Percentiles rank a stretch among this genome's conserved stretches.
phyloP scores from a whole-genome alignment of 2,888 invertebrate species.

The Amphipyra tragopoginis region DNA sequence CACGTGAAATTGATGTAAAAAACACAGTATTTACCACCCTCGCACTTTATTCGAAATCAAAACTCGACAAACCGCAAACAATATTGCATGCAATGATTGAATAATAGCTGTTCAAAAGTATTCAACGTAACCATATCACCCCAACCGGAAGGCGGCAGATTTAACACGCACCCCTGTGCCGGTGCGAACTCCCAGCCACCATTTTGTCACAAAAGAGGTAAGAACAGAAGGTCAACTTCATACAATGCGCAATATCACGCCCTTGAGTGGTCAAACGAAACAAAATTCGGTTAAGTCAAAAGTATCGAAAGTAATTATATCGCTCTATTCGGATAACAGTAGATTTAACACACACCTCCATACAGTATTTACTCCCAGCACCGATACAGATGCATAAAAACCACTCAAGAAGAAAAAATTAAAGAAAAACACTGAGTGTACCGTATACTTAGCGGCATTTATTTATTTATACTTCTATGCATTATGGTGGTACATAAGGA shows the following conservation, averaged over 20 bases:
- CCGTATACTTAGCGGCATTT: no score
- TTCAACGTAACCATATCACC: conserved; percentile 44
- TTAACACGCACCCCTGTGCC: conserved; percentile 39
- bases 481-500: no score
- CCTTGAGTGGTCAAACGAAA: background rate
- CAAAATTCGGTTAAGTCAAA: background rate
- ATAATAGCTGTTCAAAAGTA: conserved; percentile 42
- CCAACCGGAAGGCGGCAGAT: conserved; percentile 37
- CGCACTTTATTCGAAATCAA: conserved; percentile 4
- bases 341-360: no score
- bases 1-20: no score
- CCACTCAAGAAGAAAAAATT: no score
- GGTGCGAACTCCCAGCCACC: background rate
- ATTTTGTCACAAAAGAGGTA: background rate
- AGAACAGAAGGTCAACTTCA: conserved; percentile 14
- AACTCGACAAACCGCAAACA: conserved; percentile 29
- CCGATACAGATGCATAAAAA: no score
- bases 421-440: no score
- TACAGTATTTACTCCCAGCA: no score
- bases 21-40: background rate
- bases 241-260: background rate
- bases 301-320: no score
- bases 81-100: conserved; percentile 39
- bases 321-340: no score
- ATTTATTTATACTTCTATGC: no score